Base-by-base conservation (phyloP, 2,888 invertebrate species). In the Ramazzottius varieornatus region DNA sequence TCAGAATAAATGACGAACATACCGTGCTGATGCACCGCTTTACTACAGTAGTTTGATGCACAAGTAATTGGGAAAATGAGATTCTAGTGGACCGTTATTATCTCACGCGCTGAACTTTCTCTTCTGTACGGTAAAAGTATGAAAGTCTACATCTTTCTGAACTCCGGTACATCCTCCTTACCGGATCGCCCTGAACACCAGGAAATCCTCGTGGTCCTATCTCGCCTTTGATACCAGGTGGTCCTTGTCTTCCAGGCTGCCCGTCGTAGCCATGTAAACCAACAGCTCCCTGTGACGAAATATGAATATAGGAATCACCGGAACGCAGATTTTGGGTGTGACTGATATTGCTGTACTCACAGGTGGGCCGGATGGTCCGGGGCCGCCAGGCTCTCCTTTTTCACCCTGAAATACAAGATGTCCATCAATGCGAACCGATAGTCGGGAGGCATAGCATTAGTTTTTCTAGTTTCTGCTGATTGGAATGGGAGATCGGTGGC, bases 161-260 rank as follows among this genome's bases (percentile, higher is more conserved):
- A n/a, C n/a, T n/a, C n/a, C n/a, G n/a, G n/a, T n/a, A n/a, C n/a
- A n/a, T n/a, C n/a, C n/a, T n/a, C n/a, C 54, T 29, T 54, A 54
- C 54, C 54, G 13, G 54, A 8, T 54, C 54, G 20, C 54, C 54
- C 29, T 54, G 54, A 4, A 24, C 16, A 16, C 54, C 54, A 54
- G 54, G 54, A 29, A 54, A 54, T 4, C 54, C 54, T 24, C 54
- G 13, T 29, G 54, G 54, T 70, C 88, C 88, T 77, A 85, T 81
- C 75, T 87, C 88, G 65, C 88, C 88, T 78, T 85, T 85, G 70
- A 87, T 86, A 70, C 73, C 73, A 54, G 73, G 71, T 32, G 72
- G 69, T 63, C 73, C 73, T 67, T 71, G 70, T 65, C 72, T 64
- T 67, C 73, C 73, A 69, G 71, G 71, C 46, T 70, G 70, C 65